A percentile compares a stretch with the other conserved stretches of the same genome.
Evolutionary conservation across 2,888 invertebrate species (phyloP).

Genomic region (Pachycephus smyrnensis): DNA sequence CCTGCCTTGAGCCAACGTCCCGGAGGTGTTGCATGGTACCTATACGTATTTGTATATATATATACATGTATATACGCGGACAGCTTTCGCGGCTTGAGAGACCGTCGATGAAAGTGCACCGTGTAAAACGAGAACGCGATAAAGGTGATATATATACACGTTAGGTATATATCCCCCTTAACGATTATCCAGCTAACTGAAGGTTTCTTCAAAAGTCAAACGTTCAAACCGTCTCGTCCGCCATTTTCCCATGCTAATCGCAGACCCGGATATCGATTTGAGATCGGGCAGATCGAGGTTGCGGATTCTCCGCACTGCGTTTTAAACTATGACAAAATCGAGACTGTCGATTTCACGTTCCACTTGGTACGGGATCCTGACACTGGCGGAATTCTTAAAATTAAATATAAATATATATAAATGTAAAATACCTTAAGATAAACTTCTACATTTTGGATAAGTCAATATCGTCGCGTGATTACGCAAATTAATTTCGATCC

Average conservation of each 20-base stretch:
- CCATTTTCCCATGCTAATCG: background rate
- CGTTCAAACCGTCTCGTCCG: conserved; percentile 17
- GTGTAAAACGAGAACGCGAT: background rate
- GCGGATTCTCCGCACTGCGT: background rate
- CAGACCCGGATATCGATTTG: background rate
- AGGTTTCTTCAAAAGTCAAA: conserved; percentile 17
- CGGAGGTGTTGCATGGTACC: background rate
- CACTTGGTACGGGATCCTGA: background rate
- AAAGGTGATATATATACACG: background rate
- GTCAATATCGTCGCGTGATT: no score
- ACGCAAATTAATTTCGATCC: no score
- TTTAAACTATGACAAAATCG: background rate
- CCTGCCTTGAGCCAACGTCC: background rate
- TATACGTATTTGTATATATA: background rate
- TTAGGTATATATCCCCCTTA: background rate
- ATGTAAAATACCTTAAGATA: no score
- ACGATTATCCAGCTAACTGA: conserved; percentile 1
- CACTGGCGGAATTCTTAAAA: background rate
- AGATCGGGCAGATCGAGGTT: background rate
- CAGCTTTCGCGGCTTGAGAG: background rate
- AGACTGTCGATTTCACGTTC: background rate
- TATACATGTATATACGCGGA: background rate
- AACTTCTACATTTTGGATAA: no score
- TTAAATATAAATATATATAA: no score
- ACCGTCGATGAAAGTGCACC: background rate